A percentile compares a stretch with the other conserved stretches of the same genome.
Conservation (phyloP, 2,113 vertebrate genomes). For the Eurypyga helias region DNA sequence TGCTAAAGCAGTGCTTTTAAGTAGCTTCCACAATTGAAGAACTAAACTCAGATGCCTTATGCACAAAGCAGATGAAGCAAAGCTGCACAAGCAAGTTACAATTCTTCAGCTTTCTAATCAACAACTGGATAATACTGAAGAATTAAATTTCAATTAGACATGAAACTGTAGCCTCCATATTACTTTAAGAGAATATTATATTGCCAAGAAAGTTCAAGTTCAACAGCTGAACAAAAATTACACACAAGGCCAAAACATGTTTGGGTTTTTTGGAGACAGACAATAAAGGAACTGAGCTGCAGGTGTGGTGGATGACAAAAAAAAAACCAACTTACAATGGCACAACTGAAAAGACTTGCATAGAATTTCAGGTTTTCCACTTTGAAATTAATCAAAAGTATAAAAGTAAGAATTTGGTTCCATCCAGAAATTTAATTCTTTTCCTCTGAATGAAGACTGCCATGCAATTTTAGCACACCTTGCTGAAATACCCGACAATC, state of each 20-base stretch:
- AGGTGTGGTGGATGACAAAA: not conserved
- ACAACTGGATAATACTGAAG: conserved; percentile 35
- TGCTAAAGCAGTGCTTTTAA: conserved; percentile 74
- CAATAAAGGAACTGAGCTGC: conserved; percentile 43
- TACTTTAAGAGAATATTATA: not conserved
- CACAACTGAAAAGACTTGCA: conserved; percentile 43
- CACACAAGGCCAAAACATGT: conserved; percentile 46
- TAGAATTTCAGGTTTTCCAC: not conserved
- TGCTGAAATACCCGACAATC: not conserved
- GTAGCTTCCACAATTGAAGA: conserved; percentile 61
- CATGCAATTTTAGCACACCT: conserved; percentile 18
- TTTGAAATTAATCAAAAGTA: not conserved
- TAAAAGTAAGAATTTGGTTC: conserved; percentile 33
- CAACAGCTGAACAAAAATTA: conserved; percentile 62
- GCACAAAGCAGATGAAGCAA: conserved; percentile 76
- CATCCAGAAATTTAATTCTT: conserved; percentile 1
- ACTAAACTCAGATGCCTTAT: conserved; percentile 66
- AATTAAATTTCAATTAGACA: conserved; percentile 63
- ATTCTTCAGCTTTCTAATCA: conserved; percentile 73
- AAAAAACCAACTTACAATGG: conserved; percentile 39
- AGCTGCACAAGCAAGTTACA: conserved; percentile 64
- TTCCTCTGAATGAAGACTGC: not conserved
- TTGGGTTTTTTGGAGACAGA: conserved; percentile 39
- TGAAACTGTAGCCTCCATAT: conserved; percentile 21
- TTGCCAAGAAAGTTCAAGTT: conserved; percentile 16